A percentile compares a stretch with the other conserved stretches of the same genome.
These are phyloP conservation scores for Pinctada fucata DNA, from an alignment of 2,888 invertebrate genomes.

Conservation along the genomic window DNA sequence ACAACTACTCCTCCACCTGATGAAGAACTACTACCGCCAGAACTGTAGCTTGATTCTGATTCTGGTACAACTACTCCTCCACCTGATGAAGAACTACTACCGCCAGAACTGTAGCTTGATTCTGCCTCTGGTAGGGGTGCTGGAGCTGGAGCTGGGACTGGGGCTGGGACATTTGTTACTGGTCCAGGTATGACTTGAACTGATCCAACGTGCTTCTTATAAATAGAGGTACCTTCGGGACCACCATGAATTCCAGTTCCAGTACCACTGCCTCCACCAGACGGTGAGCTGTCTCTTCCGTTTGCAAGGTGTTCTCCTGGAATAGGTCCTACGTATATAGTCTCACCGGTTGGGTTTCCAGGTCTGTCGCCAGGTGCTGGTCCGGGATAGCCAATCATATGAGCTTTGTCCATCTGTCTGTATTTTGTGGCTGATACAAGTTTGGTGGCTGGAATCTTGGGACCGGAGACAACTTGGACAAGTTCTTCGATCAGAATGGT, in stretches of 20 bases:
- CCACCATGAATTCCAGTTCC: background rate
- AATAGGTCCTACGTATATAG: background rate
- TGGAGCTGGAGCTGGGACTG: too few relatives aligned
- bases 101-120: too few relatives aligned
- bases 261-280: background rate
- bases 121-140: too few relatives aligned
- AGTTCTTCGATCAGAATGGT: conserved; percentile 1
- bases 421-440: background rate
- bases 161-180: too few relatives aligned
- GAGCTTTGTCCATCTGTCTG: background rate
- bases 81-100: too few relatives aligned
- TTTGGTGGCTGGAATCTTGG: background rate
- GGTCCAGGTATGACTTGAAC: too few relatives aligned
- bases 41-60: too few relatives aligned
- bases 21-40: too few relatives aligned
- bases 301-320: background rate
- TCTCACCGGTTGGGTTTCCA: background rate
- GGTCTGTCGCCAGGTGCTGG: background rate
- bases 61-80: too few relatives aligned
- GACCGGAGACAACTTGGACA: background rate
- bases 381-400: background rate
- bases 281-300: background rate
- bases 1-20: too few relatives aligned
- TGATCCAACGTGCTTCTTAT: too few relatives aligned
- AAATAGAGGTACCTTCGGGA: too few relatives aligned